Percentiles rank a stretch among this genome's conserved stretches.
These are phyloP conservation scores for Rhipidura dahli DNA, from an alignment of 2,113 vertebrate species.

Conservation along the genomic window DNA sequence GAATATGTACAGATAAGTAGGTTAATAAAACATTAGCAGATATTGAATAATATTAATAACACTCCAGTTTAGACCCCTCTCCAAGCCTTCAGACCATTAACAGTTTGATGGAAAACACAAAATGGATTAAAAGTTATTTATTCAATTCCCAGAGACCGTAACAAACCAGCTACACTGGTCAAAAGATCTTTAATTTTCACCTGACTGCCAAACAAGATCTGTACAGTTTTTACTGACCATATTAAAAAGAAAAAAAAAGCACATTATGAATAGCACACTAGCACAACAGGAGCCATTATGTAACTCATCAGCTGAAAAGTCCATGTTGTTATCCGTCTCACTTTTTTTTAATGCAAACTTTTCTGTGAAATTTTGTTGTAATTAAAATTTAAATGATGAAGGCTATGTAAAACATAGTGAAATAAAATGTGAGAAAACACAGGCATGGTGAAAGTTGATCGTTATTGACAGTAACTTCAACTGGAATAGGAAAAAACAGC, in stretches of 20 bases:
- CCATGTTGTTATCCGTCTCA: not conserved
- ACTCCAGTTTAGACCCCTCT: not conserved
- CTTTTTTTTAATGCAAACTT: not conserved
- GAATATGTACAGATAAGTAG: not conserved
- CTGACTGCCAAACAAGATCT: not conserved
- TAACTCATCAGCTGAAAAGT: not conserved
- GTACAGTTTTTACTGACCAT: not conserved
- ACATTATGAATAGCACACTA: not conserved
- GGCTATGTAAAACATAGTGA: not conserved
- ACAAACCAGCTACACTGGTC: not conserved
- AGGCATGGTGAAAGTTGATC: not conserved
- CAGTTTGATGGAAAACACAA: accelerated
- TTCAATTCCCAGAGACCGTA: not conserved
- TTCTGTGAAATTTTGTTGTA: not conserved
- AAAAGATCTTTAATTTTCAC: not conserved
- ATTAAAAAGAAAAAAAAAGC: not conserved
- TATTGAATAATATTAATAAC: not conserved
- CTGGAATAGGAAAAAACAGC: not conserved
- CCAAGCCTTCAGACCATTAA: not conserved
- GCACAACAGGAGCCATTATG: not conserved
- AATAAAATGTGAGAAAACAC: not conserved
- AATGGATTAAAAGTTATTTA: not conserved
- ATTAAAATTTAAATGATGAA: not conserved
- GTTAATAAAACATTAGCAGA: not conserved
- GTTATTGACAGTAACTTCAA: not conserved